Base-by-base conservation (phyloP, 2,888 invertebrate species). In the Dicyrtomina minuta region DNA sequence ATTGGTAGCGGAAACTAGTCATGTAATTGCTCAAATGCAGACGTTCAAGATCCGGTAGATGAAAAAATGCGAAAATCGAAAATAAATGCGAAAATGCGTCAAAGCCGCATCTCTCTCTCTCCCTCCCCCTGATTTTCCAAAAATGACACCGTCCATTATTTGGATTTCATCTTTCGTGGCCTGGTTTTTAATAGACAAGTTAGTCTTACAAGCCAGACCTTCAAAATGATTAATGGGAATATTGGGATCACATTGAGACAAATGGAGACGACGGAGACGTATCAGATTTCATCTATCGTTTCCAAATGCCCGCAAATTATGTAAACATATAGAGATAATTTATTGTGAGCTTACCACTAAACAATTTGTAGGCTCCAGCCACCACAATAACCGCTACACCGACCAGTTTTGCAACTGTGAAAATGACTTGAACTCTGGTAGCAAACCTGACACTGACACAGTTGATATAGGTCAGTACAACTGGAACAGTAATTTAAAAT, bases 371-470 rank as follows among this genome's bases (percentile, higher is more conserved):
- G 12, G 88, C 81, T 5, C 92, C 92, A 33, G 90, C 90, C 15
- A 85, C 83, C 60, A 92, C 90, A 1, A 93, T 90, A 10, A 92
- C 84, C 0, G 89, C 83, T 74, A 92, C 90, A 0, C 90, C 91
- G 0, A 88, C 81, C 1, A 93, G 85, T 83, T 93, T 93, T 80
- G 88, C 90, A 0, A 88, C 85, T 5, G 90, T 90, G 78, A 92
- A 91, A 61, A 90, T 83, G 79, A 92, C 92, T 81, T 92, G 92
- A 1, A 92, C 87, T 79, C 86, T 88, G 0, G 92, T 89, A 79
- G 90, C 90, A 74, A 90, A 81, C 79, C 90, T 90, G 10, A 91
- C 90, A 77, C 91, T 91, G 61, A 86, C 87, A 64, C 89, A 84
- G 79, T 91, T 89, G 51, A 92, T 89, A 80, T 88, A 89, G 0